Conservation (phyloP, 2,888 invertebrate genomes). For the Acrobasis consociella region DNA sequence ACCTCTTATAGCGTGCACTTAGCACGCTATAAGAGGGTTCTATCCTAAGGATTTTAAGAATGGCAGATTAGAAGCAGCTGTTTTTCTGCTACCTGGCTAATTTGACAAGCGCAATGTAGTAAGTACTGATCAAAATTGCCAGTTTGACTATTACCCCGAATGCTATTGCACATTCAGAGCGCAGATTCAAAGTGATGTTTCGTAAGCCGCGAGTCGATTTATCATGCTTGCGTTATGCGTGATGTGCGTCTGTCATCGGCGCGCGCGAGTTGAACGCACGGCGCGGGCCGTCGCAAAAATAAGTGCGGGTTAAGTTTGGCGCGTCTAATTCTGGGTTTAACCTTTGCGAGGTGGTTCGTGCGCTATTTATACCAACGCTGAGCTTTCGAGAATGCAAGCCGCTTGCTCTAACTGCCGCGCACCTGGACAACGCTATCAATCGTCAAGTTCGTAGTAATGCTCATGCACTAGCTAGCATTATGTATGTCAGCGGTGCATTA, state of each 20-base stretch:
- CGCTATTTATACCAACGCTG: conserved; percentile 57
- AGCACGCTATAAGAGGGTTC: no score
- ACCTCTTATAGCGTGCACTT: no score
- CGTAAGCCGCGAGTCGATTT: neutral
- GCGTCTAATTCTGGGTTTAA: conserved; percentile 69
- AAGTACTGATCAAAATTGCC: neutral
- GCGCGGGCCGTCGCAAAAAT: conserved; percentile 55
- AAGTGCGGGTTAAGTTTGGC: conserved; percentile 75
- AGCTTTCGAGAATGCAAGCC: conserved; percentile 58
- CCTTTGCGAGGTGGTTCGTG: conserved; percentile 68
- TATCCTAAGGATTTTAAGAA: no score
- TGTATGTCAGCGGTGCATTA: conserved; percentile 12
- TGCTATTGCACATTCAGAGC: neutral
- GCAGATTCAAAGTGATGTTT: neutral
- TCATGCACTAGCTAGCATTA: neutral
- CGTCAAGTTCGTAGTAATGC: conserved; percentile 12
- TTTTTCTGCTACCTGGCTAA: no score
- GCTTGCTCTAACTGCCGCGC: conserved; percentile 25
- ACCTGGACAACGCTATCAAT: conserved; percentile 29
- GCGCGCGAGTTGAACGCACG: conserved; percentile 42
- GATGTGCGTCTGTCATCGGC: conserved; percentile 24
- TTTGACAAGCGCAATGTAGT: neutral
- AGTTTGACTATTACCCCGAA: neutral
- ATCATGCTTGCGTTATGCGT: conserved; percentile 11
- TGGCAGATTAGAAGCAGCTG: no score